Evolutionary conservation across 2,888 invertebrate genomes (phyloP).

Genomic region (Dynastes tityus): DNA sequence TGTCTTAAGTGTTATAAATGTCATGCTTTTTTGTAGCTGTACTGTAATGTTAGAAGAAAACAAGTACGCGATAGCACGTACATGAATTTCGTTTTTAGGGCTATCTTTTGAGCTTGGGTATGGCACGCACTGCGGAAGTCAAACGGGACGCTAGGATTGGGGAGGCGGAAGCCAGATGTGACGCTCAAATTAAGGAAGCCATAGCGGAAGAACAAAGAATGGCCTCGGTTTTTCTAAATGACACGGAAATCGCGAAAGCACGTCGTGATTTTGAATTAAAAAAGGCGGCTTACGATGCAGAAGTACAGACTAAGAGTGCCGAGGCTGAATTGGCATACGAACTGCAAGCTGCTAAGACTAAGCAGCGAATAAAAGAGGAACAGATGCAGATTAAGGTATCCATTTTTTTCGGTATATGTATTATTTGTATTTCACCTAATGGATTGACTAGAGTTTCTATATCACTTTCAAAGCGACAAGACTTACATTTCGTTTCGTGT

Average conservation of each 20-base stretch:
- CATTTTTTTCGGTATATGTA: too few relatives aligned
- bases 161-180: constrained; percentile 95
- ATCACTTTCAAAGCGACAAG: too few relatives aligned
- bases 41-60: background rate
- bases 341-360: constrained; percentile 95
- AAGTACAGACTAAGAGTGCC: constrained; percentile 95
- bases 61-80: background rate
- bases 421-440: too few relatives aligned
- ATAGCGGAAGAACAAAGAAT: constrained; percentile 97
- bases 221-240: constrained; percentile 94
- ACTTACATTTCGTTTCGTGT: background rate
- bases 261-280: constrained; percentile 97
- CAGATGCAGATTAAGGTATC: constrained; percentile 92
- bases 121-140: constrained; percentile 95
- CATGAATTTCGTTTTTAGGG: constrained; percentile 75
- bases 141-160: constrained; percentile 97
- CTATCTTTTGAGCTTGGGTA: constrained; percentile 94
- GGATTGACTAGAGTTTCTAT: too few relatives aligned
- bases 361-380: constrained; percentile 93
- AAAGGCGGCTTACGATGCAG: constrained; percentile 97
- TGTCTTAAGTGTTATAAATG: constrained; percentile 1
- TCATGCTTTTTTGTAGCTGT: constrained; percentile 7
- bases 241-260: constrained; percentile 97
- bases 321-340: constrained; percentile 96
- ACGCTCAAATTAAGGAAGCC: constrained; percentile 94